Evolutionary conservation across 2,888 invertebrate genomes (phyloP), one percentile per base, ranked within the genome.

Genomic region (Chelonus formosanus): DNA sequence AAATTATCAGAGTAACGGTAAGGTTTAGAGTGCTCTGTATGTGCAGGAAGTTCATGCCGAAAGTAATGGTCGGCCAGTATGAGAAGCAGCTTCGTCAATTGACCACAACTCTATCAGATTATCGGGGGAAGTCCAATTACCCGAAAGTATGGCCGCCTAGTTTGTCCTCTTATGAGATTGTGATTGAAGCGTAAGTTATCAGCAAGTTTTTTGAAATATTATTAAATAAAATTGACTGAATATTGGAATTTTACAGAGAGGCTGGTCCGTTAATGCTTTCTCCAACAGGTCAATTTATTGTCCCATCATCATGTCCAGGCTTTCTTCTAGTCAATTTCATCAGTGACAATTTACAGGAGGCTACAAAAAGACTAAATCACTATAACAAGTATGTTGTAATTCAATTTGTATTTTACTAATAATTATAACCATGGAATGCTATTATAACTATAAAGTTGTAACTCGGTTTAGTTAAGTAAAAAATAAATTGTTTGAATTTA

Each of bases 201-300:
- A 8, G n/a, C n/a, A 50, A 8, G 32, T 40, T 6, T 6, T 40
- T 40, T 6, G 3, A 5, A 40, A 40, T 40, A 40, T 40, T 40
- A 5, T 5, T 40, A 8, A n/a, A 43, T 40, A n/a, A 32, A 20
- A 32, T 40, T 32, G 35, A 36, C n/a, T 35, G 4, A 64, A 52
- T 8, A 53, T 45, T n/a, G 10, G 5, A 34, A 40, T 4, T 31
- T 47, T 43, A 20, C 85, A 96, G 96, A 32, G 96, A 96, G 83
- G 93, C 96, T 3, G 97, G 97, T 0, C 97, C 97, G 0, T 81
- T 97, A 64, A 96, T 96, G 93, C 88, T 97, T 36, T 95, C 95
- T 7, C 96, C 96, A 0, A 95, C 95, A 3, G 97, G 97, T 3
- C 96, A 97, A 85, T 92, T 97, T 78, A 94, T 96, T 69, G 92